Evolutionary conservation across 35 echinoderm and acorn worm genomes (phyloP).

Genomic region (Hemicentrotus pulcherrimus): DNA sequence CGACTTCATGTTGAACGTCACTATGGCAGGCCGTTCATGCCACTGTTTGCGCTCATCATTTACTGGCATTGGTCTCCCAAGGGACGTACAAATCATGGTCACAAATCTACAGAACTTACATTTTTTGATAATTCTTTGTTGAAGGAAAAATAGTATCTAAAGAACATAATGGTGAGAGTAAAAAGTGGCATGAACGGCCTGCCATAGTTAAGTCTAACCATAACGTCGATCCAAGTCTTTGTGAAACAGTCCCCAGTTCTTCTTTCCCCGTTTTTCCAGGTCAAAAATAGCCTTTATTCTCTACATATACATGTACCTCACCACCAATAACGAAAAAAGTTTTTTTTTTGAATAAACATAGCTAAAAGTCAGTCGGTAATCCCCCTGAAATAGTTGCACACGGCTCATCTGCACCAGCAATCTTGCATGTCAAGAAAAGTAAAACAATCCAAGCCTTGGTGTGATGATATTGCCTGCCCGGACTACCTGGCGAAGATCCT

Average conservation of each 20-base stretch:
- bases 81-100: no score
- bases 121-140: no score
- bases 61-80: no score
- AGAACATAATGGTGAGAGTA: no score
- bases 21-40: no score
- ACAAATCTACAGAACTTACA: no score
- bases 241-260: background rate
- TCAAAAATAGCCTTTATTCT: background rate
- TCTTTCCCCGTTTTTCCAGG: background rate
- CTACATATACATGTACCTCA: background rate
- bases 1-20: no score
- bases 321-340: background rate
- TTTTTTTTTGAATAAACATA: background rate
- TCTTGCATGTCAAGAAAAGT: slow-evolving; percentile 42
- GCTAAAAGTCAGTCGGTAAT: slow-evolving; percentile 24
- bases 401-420: slow-evolving; percentile 17
- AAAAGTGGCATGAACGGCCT: no score
- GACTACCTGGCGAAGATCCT: background rate
- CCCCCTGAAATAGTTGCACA: slow-evolving; percentile 39
- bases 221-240: no score
- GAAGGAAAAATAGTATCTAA: no score
- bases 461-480: background rate
- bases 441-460: slow-evolving; percentile 36
- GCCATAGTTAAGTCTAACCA: no score
- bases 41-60: no score